Conservation (phyloP, 1,140 invertebrate species). For the Bombus haemorrhoidalis region DNA sequence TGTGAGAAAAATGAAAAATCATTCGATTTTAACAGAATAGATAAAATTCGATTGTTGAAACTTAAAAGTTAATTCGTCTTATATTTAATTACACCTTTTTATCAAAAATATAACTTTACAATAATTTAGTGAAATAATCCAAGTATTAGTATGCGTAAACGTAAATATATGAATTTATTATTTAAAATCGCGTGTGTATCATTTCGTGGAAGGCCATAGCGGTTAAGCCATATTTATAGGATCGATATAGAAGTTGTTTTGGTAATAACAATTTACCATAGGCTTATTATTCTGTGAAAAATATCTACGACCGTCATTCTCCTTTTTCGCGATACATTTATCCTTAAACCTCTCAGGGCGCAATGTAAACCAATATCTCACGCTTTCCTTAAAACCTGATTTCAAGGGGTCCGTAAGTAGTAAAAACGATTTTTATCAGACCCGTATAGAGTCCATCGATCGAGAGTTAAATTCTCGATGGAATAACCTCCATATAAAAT, state of each 20-base stretch:
- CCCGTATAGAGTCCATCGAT: background rate
- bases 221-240: background rate
- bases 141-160: no score
- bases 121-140: no score
- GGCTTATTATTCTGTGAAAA: background rate
- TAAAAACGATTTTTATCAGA: background rate
- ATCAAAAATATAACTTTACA: no score
- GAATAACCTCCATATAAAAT: background rate
- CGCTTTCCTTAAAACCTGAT: background rate
- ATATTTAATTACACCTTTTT: no score
- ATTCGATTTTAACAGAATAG: no score
- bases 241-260: constrained; percentile 19
- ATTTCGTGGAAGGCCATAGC: background rate
- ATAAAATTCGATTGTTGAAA: no score
- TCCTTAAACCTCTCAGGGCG: background rate
- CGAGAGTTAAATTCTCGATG: background rate
- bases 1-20: no score
- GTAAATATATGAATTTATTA: background rate
- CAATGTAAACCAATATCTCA: background rate
- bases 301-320: background rate
- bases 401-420: background rate
- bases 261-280: background rate
- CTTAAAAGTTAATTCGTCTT: no score
- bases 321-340: background rate
- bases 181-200: no score